These are phyloP conservation scores for Ericerus pela DNA, from an alignment of 1,140 invertebrate genomes.

Conservation along the genomic window DNA sequence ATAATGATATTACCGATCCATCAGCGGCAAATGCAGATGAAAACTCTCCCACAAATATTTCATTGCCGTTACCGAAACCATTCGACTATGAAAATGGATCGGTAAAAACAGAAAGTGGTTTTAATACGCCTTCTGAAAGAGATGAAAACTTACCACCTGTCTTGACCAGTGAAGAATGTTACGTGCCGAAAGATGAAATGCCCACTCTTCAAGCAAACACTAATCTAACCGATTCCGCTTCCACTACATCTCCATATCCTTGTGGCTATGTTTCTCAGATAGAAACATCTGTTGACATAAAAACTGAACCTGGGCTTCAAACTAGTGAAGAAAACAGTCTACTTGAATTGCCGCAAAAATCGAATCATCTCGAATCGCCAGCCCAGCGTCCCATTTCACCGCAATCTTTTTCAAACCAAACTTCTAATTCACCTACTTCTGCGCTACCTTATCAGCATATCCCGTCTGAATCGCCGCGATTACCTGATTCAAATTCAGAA, in stretches of 20 bases:
- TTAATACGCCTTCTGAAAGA: not conserved
- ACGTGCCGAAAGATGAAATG: conserved; percentile 8
- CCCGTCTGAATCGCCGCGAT: not conserved
- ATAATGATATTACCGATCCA: not conserved
- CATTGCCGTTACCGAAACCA: not conserved
- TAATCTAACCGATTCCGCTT: not conserved
- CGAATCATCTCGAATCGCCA: not conserved
- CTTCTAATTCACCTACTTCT: not conserved
- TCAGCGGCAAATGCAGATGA: not conserved
- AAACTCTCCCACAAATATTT: not conserved
- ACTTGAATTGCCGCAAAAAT: not conserved
- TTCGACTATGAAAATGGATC: not conserved
- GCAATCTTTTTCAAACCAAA: not conserved
- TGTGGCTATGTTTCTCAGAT: not conserved
- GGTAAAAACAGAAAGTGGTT: not conserved
- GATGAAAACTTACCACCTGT: not conserved
- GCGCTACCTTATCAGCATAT: not conserved
- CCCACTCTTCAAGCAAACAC: not conserved
- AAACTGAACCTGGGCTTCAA: conserved; percentile 1
- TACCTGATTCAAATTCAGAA: not conserved
- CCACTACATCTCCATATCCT: not conserved
- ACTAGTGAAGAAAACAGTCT: not conserved
- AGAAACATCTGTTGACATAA: not conserved
- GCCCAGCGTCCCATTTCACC: not conserved
- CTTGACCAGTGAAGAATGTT: not conserved